These are phyloP conservation scores for Caenorhabditis tropicalis DNA, from an alignment of 1,140 invertebrate species.

Conservation along the genomic window DNA sequence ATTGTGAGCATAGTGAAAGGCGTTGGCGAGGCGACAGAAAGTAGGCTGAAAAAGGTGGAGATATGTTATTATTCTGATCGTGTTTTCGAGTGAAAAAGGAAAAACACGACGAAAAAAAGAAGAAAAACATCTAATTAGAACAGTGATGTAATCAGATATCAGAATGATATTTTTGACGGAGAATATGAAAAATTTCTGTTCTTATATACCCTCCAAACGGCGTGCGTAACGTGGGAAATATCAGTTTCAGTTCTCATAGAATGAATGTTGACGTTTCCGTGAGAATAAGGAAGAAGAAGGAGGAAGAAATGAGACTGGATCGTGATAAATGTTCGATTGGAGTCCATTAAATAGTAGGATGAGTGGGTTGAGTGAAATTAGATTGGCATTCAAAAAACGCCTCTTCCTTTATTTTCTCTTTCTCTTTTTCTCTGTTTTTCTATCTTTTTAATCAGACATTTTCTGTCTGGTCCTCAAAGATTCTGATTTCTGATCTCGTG, in stretches of 20 bases:
- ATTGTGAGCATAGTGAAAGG: background rate
- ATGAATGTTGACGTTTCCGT: background rate
- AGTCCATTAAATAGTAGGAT: background rate
- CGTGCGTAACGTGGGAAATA: background rate
- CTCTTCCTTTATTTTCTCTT: background rate
- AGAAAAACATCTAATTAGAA: background rate
- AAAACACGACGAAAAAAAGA: background rate
- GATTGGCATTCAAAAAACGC: conserved; percentile 1
- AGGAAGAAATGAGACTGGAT: background rate
- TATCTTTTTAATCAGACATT: background rate
- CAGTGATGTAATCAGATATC: background rate
- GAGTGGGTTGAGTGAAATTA: background rate
- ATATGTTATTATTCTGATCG: background rate
- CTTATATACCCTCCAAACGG: background rate
- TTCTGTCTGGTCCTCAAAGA: background rate
- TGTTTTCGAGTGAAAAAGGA: background rate
- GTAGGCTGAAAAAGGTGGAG: background rate
- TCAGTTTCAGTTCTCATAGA: background rate
- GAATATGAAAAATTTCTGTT: background rate
- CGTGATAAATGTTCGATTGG: background rate
- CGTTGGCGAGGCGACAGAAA: background rate
- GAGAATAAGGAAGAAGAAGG: background rate
- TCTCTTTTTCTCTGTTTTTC: background rate
- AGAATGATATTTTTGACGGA: background rate
- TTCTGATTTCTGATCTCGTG: background rate